Percentiles rank a stretch among this genome's conserved stretches.
These are phyloP conservation scores for Drosophila phalerata DNA, from an alignment of 2,888 invertebrate species.

Conservation along the genomic window DNA sequence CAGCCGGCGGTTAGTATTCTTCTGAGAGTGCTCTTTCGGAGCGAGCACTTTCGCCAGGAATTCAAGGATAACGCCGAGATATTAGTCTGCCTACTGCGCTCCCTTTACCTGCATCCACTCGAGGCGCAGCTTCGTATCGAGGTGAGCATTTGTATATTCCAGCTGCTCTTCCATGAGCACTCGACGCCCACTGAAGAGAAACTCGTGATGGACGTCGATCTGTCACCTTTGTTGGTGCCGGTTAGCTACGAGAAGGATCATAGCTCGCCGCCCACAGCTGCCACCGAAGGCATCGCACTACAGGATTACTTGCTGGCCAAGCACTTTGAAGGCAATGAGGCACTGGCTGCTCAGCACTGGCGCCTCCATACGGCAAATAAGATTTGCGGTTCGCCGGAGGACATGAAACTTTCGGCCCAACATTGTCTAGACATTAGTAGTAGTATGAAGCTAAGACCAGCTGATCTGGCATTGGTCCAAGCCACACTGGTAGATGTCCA, in stretches of 20 bases:
- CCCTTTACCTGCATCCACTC: constrained; percentile 73
- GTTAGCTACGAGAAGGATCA: constrained; percentile 62
- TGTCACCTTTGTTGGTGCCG: constrained; percentile 71
- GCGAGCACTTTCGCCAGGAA: constrained; percentile 70
- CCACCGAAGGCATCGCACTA: constrained; percentile 30
- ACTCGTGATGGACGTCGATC: constrained; percentile 59
- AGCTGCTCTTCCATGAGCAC: constrained; percentile 71
- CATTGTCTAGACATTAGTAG: constrained; percentile 62
- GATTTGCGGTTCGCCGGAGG: constrained; percentile 27
- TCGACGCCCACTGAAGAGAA: constrained; percentile 50
- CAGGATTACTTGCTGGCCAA: constrained; percentile 23
- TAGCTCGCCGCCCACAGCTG: neutral
- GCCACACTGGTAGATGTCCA: constrained; percentile 66
- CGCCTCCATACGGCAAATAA: constrained; percentile 58
- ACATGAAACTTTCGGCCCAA: constrained; percentile 31
- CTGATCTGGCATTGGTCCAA: constrained; percentile 74
- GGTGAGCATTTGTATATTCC: constrained; percentile 76
- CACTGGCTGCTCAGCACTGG: constrained; percentile 55
- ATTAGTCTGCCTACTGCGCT: constrained; percentile 76
- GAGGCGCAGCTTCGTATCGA: constrained; percentile 75
- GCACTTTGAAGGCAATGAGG: constrained; percentile 38
- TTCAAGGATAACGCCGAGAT: constrained; percentile 71
- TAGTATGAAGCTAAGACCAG: constrained; percentile 61
- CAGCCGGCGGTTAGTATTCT: constrained; percentile 80
- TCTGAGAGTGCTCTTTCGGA: constrained; percentile 73